phyloP scores from a whole-genome alignment of 2,113 vertebrate species.

The Odocoileus hemionus region DNA sequence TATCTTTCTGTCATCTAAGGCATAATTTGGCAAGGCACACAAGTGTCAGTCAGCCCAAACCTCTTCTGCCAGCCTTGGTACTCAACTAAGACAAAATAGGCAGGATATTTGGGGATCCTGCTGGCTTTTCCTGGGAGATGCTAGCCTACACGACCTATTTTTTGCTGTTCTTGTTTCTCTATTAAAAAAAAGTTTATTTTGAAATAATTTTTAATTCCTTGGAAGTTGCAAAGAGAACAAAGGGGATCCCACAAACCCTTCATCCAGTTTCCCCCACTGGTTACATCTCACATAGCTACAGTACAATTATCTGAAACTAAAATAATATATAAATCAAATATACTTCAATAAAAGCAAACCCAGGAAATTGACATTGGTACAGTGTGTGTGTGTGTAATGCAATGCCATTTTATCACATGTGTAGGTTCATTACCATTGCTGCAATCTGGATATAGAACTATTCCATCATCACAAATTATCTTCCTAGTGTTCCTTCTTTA shows the following conservation, averaged over 20 bases:
- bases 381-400: not conserved
- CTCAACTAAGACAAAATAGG: not conserved
- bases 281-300: not conserved
- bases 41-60: not conserved
- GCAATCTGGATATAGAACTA: not conserved
- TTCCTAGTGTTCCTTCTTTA: not conserved
- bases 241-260: not conserved
- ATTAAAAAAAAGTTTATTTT: not conserved
- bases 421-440: not conserved
- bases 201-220: not conserved
- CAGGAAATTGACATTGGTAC: not conserved
- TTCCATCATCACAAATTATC: not conserved
- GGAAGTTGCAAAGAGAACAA: not conserved
- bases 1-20: not conserved
- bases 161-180: not conserved
- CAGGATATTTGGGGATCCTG: not conserved
- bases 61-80: not conserved
- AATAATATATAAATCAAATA: not conserved
- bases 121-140: not conserved
- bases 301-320: not conserved
- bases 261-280: not conserved
- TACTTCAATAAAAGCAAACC: not conserved
- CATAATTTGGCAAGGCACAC: not conserved
- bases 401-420: not conserved
- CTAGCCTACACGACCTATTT: not conserved